These are phyloP conservation scores for Dilophus febrilis DNA, from an alignment of 2,888 invertebrate species.

Conservation along the genomic window DNA sequence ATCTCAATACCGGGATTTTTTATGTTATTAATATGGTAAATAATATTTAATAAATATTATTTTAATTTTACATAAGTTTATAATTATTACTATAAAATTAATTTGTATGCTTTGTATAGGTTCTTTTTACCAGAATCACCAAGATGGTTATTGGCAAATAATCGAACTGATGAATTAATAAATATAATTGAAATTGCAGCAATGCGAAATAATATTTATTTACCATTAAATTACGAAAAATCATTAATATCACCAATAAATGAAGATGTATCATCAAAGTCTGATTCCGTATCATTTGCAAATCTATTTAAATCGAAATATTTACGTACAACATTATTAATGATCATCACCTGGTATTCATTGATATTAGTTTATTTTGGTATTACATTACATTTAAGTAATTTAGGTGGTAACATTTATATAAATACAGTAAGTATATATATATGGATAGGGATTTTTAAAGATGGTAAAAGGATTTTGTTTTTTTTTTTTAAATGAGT, in stretches of 20 bases:
- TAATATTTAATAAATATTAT: slow-evolving; percentile 7
- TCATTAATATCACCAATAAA: slow-evolving; percentile 32
- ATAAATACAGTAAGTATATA: slow-evolving; percentile 42
- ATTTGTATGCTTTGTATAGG: too few species aligned
- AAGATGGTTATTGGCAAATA: slow-evolving; percentile 56
- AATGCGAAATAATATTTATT: slow-evolving; percentile 40
- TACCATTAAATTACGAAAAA: slow-evolving; percentile 52
- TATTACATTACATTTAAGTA: slow-evolving; percentile 54
- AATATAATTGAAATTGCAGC: slow-evolving; percentile 46
- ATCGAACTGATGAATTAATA: slow-evolving; percentile 47
- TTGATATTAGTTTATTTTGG: slow-evolving; percentile 66
- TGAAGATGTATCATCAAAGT: slow-evolving; percentile 14
- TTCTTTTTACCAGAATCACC: slow-evolving; percentile 62
- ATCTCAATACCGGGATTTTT: slow-evolving; percentile 39
- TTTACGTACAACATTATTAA: slow-evolving; percentile 46
- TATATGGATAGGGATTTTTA: too few species aligned
- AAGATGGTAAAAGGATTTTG: too few species aligned
- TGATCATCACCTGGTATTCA: slow-evolving; percentile 54
- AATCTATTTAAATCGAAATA: slow-evolving; percentile 49
- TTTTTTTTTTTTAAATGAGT: too few species aligned
- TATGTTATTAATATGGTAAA: slow-evolving; percentile 36
- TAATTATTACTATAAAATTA: slow-evolving; percentile 14
- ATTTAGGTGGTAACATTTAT: slow-evolving; percentile 57
- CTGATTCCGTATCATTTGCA: slow-evolving; percentile 35
- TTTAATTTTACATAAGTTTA: slow-evolving; percentile 6